These are phyloP conservation scores for Araneus ventricosus DNA, from an alignment of 1,140 invertebrate genomes.

Conservation along the genomic window DNA sequence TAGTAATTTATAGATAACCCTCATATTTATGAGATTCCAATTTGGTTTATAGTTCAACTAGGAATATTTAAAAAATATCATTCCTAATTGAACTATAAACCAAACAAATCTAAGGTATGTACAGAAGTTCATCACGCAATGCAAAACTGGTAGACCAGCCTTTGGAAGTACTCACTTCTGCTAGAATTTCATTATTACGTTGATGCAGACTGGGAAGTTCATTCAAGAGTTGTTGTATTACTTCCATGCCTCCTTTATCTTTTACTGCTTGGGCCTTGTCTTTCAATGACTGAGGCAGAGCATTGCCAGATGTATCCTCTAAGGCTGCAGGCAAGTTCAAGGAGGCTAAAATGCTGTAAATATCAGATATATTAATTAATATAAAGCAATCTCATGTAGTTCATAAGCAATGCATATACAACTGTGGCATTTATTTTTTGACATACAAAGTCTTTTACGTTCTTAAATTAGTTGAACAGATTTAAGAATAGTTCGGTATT, in stretches of 20 bases:
- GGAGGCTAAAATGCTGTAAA: conserved; percentile 89
- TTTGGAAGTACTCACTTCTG: conserved; percentile 85
- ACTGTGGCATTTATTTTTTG: too few relatives aligned
- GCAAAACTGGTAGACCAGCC: too few relatives aligned
- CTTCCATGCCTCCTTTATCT: conserved; percentile 84
- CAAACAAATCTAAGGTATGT: too few relatives aligned
- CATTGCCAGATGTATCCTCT: conserved; percentile 89
- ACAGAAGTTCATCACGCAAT: too few relatives aligned
- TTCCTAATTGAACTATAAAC: too few relatives aligned
- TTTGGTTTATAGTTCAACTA: too few relatives aligned
- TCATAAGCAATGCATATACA: background rate
- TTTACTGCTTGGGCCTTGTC: conserved; percentile 90
- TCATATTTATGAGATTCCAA: too few relatives aligned
- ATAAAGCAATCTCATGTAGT: background rate
- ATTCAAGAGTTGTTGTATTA: conserved; percentile 83
- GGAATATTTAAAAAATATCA: too few relatives aligned
- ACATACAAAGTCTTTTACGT: too few relatives aligned
- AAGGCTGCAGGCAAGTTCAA: conserved; percentile 98
- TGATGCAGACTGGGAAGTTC: conserved; percentile 94
- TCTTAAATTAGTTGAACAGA: too few relatives aligned
- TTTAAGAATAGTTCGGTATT: too few relatives aligned
- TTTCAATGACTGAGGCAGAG: conserved; percentile 92
- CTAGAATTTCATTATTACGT: conserved; percentile 96
- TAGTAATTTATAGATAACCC: too few relatives aligned
- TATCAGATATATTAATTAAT: background rate